Evolutionary conservation across 2,888 invertebrate genomes (phyloP), one percentile per base, ranked within the genome.

Genomic region (Luperina testacea): DNA sequence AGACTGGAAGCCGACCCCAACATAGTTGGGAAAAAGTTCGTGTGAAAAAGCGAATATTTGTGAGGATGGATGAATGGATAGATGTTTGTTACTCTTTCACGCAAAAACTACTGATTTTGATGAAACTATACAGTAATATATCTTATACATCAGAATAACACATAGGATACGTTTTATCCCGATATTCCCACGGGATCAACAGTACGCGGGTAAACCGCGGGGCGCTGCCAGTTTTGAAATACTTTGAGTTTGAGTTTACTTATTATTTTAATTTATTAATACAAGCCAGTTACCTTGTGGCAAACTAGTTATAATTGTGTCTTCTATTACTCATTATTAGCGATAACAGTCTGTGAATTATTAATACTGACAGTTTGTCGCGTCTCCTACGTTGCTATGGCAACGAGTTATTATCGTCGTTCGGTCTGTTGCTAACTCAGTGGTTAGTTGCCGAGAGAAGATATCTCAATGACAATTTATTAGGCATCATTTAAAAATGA

Each of bases 371-470:
- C 85, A 71, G 65, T 24, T 45, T 32, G 82, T 45, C 77, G 42
- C 65, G 77, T 77, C 77, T 83, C 61, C 5, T 9, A 6, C 32
- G 83, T 81, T 73, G 61, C 57, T 27, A 77, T 83, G 51, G 72
- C 59, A 70, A 85, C 77, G n/a, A 17, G 64, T 42, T 72, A 76
- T 65, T 72, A 42, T 51, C 27, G 61, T 65, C 51, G 61, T 2
- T 51, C 15, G 9, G 13, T 27, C 48, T n/a, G 42, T 77, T 7
- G 69, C 42, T 51, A 64, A 83, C 59, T 67, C 42, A 1, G 32
- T 15, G 51, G 61, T 63, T 57, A 8, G 48, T 61, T 53, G 42
- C 38, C 15, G 53, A 74, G 59, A 74, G 51, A 59, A 74, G 42
- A 45, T 57, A 53, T 20, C 2, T 24, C 1, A 17, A 38, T 17